A percentile compares a stretch with the other conserved stretches of the same genome.
Conservation (phyloP, 2,797 vertebrate species). For the Ctenochaetus hawaiiensis region DNA sequence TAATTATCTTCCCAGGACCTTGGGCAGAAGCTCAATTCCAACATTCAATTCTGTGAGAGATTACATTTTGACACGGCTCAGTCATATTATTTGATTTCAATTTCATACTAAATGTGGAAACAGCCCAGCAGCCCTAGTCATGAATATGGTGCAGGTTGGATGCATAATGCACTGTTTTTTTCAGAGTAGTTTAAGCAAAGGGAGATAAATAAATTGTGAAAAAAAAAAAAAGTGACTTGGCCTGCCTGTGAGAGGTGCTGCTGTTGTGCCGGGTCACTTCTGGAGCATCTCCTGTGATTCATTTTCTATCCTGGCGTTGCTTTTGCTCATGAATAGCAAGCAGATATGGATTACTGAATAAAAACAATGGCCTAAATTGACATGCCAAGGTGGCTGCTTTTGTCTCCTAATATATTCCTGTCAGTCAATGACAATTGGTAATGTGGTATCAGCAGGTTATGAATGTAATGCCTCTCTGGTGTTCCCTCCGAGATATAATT, state of each 20-base stretch:
- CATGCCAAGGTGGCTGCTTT: conserved; percentile 55
- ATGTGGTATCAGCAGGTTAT: conserved; percentile 63
- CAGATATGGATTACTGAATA: conserved; percentile 64
- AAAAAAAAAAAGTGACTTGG: conserved; percentile 50
- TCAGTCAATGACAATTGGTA: conserved; percentile 61
- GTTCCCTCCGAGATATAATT: conserved; percentile 60
- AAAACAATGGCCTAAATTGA: conserved; percentile 63
- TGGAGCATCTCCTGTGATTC: conserved; percentile 67
- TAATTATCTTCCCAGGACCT: conserved; percentile 79
- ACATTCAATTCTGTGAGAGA: conserved; percentile 79
- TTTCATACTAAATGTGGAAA: conserved; percentile 79
- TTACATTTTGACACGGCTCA: conserved; percentile 82
- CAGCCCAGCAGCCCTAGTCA: conserved; percentile 76
- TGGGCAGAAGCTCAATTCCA: conserved; percentile 77
- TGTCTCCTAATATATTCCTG: conserved; percentile 60
- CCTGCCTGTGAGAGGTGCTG: conserved; percentile 52
- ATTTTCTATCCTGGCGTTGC: conserved; percentile 61
- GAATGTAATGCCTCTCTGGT: conserved; percentile 45
- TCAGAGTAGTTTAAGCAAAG: conserved; percentile 64
- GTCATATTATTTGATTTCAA: conserved; percentile 83
- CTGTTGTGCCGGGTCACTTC: conserved; percentile 68
- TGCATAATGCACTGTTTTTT: conserved; percentile 60
- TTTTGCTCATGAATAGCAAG: conserved; percentile 75
- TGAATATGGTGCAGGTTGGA: conserved; percentile 76
- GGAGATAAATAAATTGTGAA: conserved; percentile 67